Conservation (phyloP, 2,797 vertebrate species). For the Sebastes vulpes region DNA sequence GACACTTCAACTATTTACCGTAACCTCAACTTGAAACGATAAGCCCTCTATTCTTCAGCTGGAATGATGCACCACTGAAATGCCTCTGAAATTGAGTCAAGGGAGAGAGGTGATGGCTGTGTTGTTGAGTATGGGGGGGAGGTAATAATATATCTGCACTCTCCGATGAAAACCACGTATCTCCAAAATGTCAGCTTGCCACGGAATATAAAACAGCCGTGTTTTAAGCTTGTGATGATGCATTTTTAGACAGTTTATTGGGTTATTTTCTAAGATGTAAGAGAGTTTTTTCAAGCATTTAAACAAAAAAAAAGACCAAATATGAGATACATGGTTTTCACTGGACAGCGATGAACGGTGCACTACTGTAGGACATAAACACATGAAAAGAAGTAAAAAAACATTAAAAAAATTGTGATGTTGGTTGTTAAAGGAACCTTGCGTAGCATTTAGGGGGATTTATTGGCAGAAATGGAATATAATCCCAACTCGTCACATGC, state of each 20-base stretch:
- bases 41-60: constrained; percentile 12
- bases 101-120: neutral
- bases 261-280: neutral
- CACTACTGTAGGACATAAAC: neutral
- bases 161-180: neutral
- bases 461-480: too few species aligned
- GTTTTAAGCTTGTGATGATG: neutral
- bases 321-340: too few species aligned
- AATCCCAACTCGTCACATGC: too few species aligned
- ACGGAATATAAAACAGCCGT: neutral
- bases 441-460: too few species aligned
- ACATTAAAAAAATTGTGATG: neutral
- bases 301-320: neutral
- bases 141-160: neutral
- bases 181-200: neutral
- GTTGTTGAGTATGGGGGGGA: neutral
- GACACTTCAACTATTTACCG: constrained; percentile 54
- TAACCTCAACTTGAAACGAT: constrained; percentile 44
- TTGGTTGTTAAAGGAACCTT: neutral
- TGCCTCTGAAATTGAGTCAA: constrained; percentile 10
- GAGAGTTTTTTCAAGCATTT: neutral
- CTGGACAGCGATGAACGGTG: too few species aligned
- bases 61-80: constrained; percentile 1
- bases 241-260: neutral
- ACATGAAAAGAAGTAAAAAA: neutral